Conservation (phyloP, 2,797 vertebrate species). For the Mormyrops boulengeri region DNA sequence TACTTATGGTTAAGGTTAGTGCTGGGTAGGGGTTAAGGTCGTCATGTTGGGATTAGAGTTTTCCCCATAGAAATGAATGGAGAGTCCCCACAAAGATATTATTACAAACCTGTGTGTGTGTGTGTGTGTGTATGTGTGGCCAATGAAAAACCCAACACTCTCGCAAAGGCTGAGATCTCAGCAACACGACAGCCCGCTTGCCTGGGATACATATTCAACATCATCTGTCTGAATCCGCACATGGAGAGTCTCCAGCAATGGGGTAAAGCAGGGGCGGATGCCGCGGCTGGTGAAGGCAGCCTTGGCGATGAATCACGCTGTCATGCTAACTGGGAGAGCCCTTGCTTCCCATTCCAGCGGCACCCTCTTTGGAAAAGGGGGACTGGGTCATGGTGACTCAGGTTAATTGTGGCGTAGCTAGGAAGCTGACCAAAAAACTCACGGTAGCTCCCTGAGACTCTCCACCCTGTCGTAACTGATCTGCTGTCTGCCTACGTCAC, state of each 20-base stretch:
- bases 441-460: neutral
- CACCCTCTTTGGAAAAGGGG: neutral
- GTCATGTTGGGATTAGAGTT: no score
- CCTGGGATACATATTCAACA: neutral
- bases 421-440: neutral
- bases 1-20: no score
- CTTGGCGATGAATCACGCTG: conserved; percentile 30
- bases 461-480: neutral
- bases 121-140: neutral
- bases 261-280: conserved; percentile 42
- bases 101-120: neutral
- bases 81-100: no score
- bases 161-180: neutral
- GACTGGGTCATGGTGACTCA: conserved; percentile 24
- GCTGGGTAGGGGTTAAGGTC: no score
- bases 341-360: neutral
- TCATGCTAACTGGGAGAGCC: neutral
- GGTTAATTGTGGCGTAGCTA: conserved; percentile 9
- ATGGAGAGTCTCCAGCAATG: conserved; percentile 13
- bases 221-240: neutral
- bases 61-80: no score
- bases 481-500: neutral
- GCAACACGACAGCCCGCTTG: neutral
- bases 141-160: neutral
- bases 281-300: neutral